Evolutionary conservation across 1,140 invertebrate species (phyloP).

Genomic region (Venustaconcha ellipsiformis): DNA sequence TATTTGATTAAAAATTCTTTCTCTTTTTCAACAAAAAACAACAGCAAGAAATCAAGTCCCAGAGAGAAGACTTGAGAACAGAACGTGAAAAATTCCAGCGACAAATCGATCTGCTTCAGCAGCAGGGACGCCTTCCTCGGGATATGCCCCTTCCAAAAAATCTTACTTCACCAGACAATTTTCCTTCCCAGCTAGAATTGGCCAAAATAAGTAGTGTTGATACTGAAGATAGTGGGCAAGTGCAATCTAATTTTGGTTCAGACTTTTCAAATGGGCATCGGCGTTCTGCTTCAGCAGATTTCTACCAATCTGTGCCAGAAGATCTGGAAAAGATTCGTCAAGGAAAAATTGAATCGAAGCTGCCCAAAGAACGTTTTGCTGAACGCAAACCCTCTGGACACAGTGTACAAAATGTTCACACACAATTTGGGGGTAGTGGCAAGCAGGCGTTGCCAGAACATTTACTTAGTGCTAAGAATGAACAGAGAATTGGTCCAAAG

Average conservation of each 20-base stretch:
- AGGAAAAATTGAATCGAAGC: constrained; percentile 18
- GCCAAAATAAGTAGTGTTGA: constrained; percentile 8
- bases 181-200: constrained; percentile 10
- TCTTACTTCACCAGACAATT: background rate
- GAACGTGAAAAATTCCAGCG: constrained; percentile 49
- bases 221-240: constrained; percentile 1
- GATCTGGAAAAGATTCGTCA: constrained; percentile 31
- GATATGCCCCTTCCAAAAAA: background rate
- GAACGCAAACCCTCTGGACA: constrained; percentile 31
- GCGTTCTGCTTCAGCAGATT: constrained; percentile 58
- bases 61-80: constrained; percentile 52
- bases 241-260: constrained; percentile 13
- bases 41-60: constrained; percentile 37
- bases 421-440: constrained; percentile 13
- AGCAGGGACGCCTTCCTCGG: constrained; percentile 32
- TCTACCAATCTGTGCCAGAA: constrained; percentile 40
- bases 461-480: constrained; percentile 85
- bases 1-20: background rate
- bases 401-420: constrained; percentile 16
- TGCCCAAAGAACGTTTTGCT: background rate
- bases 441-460: constrained; percentile 71
- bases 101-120: constrained; percentile 55
- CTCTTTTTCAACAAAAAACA: background rate
- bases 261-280: constrained; percentile 34
- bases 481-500: constrained; percentile 77